These are phyloP conservation scores for Gymnobelideus leadbeateri DNA, from an alignment of 2,113 vertebrate species.

Conservation along the genomic window DNA sequence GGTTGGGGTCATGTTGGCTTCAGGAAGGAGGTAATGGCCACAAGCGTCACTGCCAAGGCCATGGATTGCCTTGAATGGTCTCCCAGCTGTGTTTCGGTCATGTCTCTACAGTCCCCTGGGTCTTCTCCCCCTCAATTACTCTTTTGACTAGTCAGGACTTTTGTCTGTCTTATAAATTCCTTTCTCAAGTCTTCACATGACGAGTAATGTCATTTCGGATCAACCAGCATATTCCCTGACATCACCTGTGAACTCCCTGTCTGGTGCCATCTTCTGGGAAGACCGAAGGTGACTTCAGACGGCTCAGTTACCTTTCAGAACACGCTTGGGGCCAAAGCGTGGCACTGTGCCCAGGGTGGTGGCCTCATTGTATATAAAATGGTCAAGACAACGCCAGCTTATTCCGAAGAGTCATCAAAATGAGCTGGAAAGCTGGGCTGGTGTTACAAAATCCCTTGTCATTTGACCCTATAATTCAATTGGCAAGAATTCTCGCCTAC, in stretches of 20 bases:
- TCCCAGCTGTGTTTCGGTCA: neutral
- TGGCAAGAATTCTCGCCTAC: neutral
- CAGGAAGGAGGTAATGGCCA: neutral
- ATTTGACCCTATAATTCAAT: neutral
- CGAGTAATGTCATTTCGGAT: neutral
- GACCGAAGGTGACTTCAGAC: neutral
- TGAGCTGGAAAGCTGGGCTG: neutral
- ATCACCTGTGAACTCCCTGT: neutral
- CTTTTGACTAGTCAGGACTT: neutral
- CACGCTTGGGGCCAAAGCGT: neutral
- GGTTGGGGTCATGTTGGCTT: neutral
- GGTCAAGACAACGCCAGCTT: neutral
- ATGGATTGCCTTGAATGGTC: neutral
- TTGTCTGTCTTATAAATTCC: neutral
- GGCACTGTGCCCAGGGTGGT: neutral
- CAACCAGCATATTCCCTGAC: neutral
- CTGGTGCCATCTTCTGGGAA: neutral
- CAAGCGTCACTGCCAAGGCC: neutral
- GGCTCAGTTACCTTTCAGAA: neutral
- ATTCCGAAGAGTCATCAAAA: neutral
- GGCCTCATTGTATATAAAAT: neutral
- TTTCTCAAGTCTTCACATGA: neutral
- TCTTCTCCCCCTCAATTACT: neutral
- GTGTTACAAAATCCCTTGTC: neutral
- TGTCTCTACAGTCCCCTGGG: neutral